phyloP scores from a whole-genome alignment of 2,797 vertebrate genomes.

The Lycodopsis pacificus region DNA sequence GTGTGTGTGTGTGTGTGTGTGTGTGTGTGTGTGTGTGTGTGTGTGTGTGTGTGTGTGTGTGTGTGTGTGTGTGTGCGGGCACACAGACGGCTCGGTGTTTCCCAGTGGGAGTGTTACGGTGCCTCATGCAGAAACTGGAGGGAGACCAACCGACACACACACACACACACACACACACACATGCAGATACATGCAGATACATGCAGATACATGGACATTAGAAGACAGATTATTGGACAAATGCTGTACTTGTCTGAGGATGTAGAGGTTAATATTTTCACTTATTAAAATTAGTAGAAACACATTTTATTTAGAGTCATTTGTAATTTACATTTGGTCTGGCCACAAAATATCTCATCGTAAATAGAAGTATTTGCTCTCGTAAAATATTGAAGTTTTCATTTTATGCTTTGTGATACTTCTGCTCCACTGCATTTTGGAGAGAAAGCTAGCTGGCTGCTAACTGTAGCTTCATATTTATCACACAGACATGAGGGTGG shows the following conservation, averaged over 20 bases:
- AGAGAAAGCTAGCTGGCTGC: background rate
- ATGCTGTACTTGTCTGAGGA: background rate
- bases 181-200: conserved; percentile 6
- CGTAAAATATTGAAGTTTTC: no score
- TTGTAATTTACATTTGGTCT: background rate
- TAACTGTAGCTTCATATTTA: background rate
- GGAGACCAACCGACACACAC: background rate
- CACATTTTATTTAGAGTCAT: background rate
- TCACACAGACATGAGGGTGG: background rate
- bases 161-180: conserved; percentile 14
- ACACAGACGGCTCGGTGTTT: conserved; percentile 18
- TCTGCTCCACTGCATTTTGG: background rate
- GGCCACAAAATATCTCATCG: background rate
- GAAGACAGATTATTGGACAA: background rate
- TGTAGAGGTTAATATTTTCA: background rate
- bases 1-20: background rate
- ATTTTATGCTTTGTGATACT: background rate
- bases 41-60: no score
- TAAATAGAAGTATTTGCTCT: background rate
- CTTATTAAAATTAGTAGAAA: background rate
- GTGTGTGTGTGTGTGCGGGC: background rate
- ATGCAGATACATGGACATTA: background rate
- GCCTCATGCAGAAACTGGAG: conserved; percentile 21
- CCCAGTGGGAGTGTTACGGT: conserved; percentile 23
- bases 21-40: background rate